Conservation (phyloP, 2,888 invertebrate genomes). For the Lochmaea capreae region DNA sequence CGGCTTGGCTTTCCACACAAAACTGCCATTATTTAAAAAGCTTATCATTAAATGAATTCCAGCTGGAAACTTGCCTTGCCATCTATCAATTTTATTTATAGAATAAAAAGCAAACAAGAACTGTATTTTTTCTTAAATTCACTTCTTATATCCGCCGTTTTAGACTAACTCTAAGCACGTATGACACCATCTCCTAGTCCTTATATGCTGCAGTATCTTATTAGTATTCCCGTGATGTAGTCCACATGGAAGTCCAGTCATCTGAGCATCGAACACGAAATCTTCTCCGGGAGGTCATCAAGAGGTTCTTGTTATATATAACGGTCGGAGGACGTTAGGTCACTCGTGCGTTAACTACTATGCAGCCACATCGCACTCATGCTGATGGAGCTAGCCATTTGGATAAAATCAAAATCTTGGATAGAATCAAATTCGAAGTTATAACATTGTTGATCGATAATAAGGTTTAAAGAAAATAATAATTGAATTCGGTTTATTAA, state of each 20-base stretch:
- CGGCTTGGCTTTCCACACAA: conserved; percentile 35
- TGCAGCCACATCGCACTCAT: conserved; percentile 45
- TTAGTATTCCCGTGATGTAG: conserved; percentile 53
- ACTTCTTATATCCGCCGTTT: conserved; percentile 6
- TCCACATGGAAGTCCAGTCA: conserved; percentile 52
- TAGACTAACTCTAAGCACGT: conserved; percentile 28
- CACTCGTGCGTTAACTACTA: conserved; percentile 56
- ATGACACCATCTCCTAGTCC: conserved; percentile 32
- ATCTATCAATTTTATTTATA: not conserved
- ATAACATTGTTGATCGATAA: not conserved
- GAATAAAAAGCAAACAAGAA: too few species aligned
- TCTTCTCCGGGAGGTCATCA: conserved; percentile 55
- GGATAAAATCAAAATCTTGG: not conserved
- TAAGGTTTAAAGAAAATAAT: too few species aligned
- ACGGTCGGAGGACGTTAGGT: conserved; percentile 52
- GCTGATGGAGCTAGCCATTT: conserved; percentile 36
- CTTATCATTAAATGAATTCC: conserved; percentile 31
- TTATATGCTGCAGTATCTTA: conserved; percentile 35
- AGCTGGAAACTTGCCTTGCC: conserved; percentile 2
- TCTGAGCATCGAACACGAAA: conserved; percentile 48
- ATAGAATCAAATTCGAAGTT: not conserved
- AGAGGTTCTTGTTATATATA: conserved; percentile 57
- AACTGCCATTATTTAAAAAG: conserved; percentile 31
- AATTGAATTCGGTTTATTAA: too few species aligned
- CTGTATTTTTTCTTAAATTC: not conserved